Evolutionary conservation across 2,888 invertebrate genomes (phyloP), one percentile per base, ranked within the genome.

Genomic region (Augiades crinisus): DNA sequence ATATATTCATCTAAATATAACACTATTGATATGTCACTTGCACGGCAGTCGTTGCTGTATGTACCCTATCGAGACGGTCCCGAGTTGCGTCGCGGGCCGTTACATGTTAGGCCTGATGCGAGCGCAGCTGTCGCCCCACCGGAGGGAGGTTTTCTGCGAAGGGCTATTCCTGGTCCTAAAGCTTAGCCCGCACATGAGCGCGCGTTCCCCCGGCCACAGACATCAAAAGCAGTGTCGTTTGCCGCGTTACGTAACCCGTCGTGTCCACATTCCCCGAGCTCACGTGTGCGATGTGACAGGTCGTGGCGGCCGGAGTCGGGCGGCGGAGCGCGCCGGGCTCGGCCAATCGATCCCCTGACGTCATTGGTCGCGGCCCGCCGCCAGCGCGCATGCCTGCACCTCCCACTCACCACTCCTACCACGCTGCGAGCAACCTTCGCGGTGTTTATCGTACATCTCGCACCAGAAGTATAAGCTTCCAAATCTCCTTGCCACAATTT

Each of bases 161-260:
- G 97, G 97, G 92, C 96, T 96, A 92, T 97, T 97, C 91, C 96
- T 95, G 89, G 97, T 97, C 92, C 94, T 96, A 94, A 96, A 96
- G 91, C 94, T 95, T 94, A 96, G 93, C 92, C 96, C 96, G 93
- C 95, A 96, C 97, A 97, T 97, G 95, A 94, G 94, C 94, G 91
- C 90, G 86, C 84, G 79, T 77, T 68, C 63, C 70, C 72, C 65
- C 64, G 55, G 58, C 68, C 66, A 56, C 67, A 63, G 77, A 75
- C 87, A 85, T 83, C 67, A 64, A 64, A 60, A 68, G 52, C 56
- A 56, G 47, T 50, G 56, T 59, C 55, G 41, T 55, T 51, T 46
- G 50, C 60, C 70, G 69, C 74, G 78, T 83, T 84, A 81, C 71
- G 72, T 80, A 81, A 82, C 67, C 67, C 67, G 67, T 57, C 64